These are phyloP conservation scores for Odontamblyopus rebecca DNA, from an alignment of 2,797 vertebrate genomes.

Conservation along the genomic window DNA sequence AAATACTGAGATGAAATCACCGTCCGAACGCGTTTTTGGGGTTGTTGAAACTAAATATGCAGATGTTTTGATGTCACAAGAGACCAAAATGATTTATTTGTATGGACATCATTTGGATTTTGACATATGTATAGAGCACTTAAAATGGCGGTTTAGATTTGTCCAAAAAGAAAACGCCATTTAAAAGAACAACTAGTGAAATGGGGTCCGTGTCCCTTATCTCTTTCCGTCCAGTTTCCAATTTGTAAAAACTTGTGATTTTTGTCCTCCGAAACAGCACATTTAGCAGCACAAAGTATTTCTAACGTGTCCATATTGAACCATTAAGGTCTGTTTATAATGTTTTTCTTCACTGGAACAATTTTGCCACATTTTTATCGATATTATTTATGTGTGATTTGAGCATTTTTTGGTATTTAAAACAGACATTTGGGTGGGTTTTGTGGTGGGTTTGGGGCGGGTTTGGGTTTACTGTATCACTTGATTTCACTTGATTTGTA, in stretches of 20 bases:
- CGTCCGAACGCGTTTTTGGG: neutral
- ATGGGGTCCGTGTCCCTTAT: conserved; percentile 17
- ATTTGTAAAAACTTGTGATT: conserved; percentile 55
- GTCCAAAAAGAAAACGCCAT: conserved; percentile 5
- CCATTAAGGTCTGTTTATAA: conserved; percentile 33
- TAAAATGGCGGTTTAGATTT: neutral
- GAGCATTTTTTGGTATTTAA: conserved; percentile 38
- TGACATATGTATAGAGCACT: conserved; percentile 14
- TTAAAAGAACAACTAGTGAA: conserved; percentile 36
- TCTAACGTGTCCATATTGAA: conserved; percentile 42
- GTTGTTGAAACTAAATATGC: conserved; percentile 9
- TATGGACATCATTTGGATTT: neutral
- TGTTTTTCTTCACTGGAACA: conserved; percentile 46
- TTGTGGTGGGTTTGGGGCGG: neutral
- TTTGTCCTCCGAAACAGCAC: conserved; percentile 69
- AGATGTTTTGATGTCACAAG: conserved; percentile 13
- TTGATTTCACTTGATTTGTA: conserved; percentile 47
- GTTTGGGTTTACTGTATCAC: conserved; percentile 15
- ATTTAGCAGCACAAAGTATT: conserved; percentile 72
- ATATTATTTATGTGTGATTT: conserved; percentile 57
- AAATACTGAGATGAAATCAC: neutral
- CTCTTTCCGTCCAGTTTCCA: conserved; percentile 10
- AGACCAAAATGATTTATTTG: conserved; percentile 18
- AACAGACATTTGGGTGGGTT: conserved; percentile 6
- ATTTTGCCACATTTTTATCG: conserved; percentile 56